Percentiles rank a stretch among this genome's conserved stretches.
phyloP scores from a whole-genome alignment of 2,113 vertebrate species.

The Thunnus maccoyii region DNA sequence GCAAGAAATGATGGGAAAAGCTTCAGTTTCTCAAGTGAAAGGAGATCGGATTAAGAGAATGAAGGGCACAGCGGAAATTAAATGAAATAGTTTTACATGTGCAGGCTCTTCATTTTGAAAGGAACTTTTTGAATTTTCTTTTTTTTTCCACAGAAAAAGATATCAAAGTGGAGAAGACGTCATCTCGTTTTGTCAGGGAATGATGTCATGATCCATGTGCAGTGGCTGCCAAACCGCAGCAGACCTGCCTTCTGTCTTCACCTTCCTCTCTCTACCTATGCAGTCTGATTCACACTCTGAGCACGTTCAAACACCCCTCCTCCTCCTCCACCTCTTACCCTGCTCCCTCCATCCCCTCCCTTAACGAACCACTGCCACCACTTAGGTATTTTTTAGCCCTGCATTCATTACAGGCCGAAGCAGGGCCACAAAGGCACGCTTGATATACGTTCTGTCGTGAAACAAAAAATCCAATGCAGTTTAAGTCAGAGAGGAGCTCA shows the following conservation, averaged over 20 bases:
- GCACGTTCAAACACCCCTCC: conserved; percentile 43
- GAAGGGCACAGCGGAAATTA: conserved; percentile 44
- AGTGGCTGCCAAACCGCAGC: conserved; percentile 62
- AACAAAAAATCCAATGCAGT: conserved; percentile 70
- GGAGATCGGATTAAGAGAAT: conserved; percentile 45
- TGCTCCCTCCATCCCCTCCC: conserved; percentile 14
- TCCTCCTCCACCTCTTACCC: conserved; percentile 9
- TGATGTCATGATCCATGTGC: conserved; percentile 66
- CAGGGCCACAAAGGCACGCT: conserved; percentile 56
- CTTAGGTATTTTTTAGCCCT: conserved; percentile 66
- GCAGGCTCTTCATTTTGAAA: conserved; percentile 9
- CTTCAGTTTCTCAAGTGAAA: conserved; percentile 18
- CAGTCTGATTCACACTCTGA: conserved; percentile 66
- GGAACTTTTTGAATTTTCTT: neutral
- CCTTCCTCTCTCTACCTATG: conserved; percentile 49
- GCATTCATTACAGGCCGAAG: conserved; percentile 67
- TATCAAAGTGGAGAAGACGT: conserved; percentile 33
- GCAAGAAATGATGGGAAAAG: conserved; percentile 44
- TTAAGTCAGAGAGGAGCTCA: conserved; percentile 52
- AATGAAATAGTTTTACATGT: conserved; percentile 43
- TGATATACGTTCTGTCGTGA: conserved; percentile 57
- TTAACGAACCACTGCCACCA: conserved; percentile 60
- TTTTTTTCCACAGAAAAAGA: neutral
- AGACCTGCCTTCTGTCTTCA: conserved; percentile 60
- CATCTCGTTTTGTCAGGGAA: conserved; percentile 21